A percentile compares a stretch with the other conserved stretches of the same genome.
Evolutionary conservation across 2,888 invertebrate species (phyloP).

Genomic region (Carterocephalus palaemon): DNA sequence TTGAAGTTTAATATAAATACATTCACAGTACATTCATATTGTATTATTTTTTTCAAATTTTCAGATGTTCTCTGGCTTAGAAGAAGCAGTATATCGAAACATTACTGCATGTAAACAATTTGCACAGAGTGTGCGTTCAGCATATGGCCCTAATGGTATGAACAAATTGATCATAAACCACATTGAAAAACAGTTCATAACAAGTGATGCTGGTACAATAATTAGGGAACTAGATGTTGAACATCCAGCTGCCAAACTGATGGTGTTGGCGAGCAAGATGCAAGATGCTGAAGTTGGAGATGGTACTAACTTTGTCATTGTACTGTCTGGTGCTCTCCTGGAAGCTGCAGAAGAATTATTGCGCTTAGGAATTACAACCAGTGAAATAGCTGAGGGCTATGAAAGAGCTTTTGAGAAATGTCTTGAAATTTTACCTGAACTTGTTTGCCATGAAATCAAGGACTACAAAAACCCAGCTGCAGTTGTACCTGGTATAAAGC

Average conservation of each 20-base stretch:
- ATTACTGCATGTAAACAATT: slow-evolving; percentile 98
- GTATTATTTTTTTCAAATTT: slow-evolving; percentile 26
- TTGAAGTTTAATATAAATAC: background rate
- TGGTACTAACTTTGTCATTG: slow-evolving; percentile 98
- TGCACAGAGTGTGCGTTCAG: slow-evolving; percentile 93
- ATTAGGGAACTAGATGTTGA: slow-evolving; percentile 97
- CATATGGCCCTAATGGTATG: slow-evolving; percentile 99
- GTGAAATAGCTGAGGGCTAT: slow-evolving; percentile 97
- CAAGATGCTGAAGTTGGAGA: slow-evolving; percentile 99
- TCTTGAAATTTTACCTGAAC: slow-evolving; percentile 90
- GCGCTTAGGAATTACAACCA: slow-evolving; percentile 96
- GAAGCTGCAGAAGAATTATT: slow-evolving; percentile 95
- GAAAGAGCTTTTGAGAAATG: slow-evolving; percentile 94
- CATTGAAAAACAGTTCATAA: slow-evolving; percentile 98
- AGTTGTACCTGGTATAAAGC: slow-evolving; percentile 85
- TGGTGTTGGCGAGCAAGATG: slow-evolving; percentile 98
- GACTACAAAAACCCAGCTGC: slow-evolving; percentile 81
- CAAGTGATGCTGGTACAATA: slow-evolving; percentile 99
- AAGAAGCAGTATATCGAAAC: slow-evolving; percentile 98
- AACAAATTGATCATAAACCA: slow-evolving; percentile 99
- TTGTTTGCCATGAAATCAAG: slow-evolving; percentile 88
- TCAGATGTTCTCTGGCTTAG: slow-evolving; percentile 90
- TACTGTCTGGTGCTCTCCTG: slow-evolving; percentile 94
- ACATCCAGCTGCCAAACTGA: slow-evolving; percentile 98
- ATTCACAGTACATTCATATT: background rate